phyloP scores from a whole-genome alignment of 1,140 invertebrate genomes.

The Drosophila funebris region DNA sequence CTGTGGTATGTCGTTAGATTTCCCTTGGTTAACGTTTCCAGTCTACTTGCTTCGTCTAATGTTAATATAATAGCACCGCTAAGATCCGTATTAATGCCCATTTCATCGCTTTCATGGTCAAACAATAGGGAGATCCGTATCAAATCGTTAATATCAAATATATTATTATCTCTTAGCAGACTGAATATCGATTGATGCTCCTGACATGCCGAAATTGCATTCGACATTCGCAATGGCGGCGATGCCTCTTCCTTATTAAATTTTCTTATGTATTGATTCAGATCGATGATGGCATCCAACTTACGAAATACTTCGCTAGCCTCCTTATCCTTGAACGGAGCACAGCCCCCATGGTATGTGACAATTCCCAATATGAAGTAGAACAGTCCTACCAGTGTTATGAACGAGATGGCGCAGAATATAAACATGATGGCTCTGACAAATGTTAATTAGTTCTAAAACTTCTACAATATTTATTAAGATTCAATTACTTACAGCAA shows the following conservation, averaged over 20 bases:
- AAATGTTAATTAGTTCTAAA: slow-evolving; percentile 26
- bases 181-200: slow-evolving; percentile 90
- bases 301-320: not conserved
- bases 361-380: slow-evolving; percentile 90
- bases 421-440: slow-evolving; percentile 91
- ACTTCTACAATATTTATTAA: not conserved
- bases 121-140: slow-evolving; percentile 50
- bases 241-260: not conserved
- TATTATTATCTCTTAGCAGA: slow-evolving; percentile 84
- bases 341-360: slow-evolving; percentile 89
- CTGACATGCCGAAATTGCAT: slow-evolving; percentile 87
- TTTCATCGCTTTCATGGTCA: slow-evolving; percentile 13
- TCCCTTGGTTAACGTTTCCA: not conserved
- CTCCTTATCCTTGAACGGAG: slow-evolving; percentile 88
- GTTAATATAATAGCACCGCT: not conserved
- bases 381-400: slow-evolving; percentile 87
- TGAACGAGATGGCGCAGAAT: slow-evolving; percentile 89
- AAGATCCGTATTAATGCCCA: not conserved
- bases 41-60: not conserved
- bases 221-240: slow-evolving; percentile 60
- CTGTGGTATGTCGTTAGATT: slow-evolving; percentile 11
- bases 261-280: slow-evolving; percentile 80
- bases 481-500: slow-evolving; percentile 88
- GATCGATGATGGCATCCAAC: slow-evolving; percentile 84
- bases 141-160: slow-evolving; percentile 58